Base-by-base conservation (phyloP, 2,888 invertebrate genomes). In the Pediacus dermestoides region DNA sequence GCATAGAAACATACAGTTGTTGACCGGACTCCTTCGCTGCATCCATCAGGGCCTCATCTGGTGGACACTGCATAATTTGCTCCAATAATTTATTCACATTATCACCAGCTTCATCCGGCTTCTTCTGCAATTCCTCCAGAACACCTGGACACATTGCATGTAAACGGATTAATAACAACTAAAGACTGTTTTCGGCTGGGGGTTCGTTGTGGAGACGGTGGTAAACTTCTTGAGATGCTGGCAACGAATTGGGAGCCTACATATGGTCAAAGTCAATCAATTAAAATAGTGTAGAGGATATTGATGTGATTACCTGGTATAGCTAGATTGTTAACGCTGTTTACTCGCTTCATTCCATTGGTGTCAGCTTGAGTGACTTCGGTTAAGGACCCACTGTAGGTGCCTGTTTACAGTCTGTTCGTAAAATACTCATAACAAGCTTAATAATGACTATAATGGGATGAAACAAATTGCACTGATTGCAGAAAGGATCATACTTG, bases 11-110 rank as follows among this genome's bases (percentile, higher is more conserved):
- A 62, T 87, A 93, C 42, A 95, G 78, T 58, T 82, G 82, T 61
- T 82, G 84, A 28, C 94, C 93, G 45, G 85, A 82, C 63, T 87
- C 85, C 70, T 94, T 86, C 10, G 95, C 94, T 51, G 86, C 79
- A 39, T 86, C 85, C 75, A 95, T 90, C 52, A 93, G 76, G 48
- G 83, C 82, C 61, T 92, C 90, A 60, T 88, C 85, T 46, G 76
- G 72, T 40, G 77, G 70, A 44, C 71, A 75, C 54, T 70, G 69
- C 55, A 80, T 69, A 45, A 77, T 74, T 48, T 77, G 49, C 48
- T 73, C 73, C 54, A 79, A 61, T 58, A 77, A 65, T 37, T 52
- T 57, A 37, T 61, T 52, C 16, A 71, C 66, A 16, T 69, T 71
- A 44, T 70, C 70, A 48, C 72, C 70, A 40, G 70, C 73, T 49